These are phyloP conservation scores for Eubasilissa splendida DNA, from an alignment of 2,888 invertebrate genomes.

Conservation along the genomic window DNA sequence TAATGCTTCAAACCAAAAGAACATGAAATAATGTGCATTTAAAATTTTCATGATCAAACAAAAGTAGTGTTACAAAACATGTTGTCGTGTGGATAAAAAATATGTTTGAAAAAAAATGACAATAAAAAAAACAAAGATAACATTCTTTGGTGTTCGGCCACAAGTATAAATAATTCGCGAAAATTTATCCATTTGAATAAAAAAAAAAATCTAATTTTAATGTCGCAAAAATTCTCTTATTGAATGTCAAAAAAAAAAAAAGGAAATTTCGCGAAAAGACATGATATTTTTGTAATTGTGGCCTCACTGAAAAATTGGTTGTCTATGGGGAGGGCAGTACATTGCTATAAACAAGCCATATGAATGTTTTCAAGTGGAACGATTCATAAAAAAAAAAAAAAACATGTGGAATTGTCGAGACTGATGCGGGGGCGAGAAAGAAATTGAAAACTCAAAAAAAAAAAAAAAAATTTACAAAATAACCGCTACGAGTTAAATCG, in stretches of 20 bases:
- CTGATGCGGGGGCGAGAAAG: neutral
- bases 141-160: neutral
- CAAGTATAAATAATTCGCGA: neutral
- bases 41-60: neutral
- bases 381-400: neutral
- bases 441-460: neutral
- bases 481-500: neutral
- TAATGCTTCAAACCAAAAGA: neutral
- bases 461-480: neutral
- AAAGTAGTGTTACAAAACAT: conserved; percentile 3
- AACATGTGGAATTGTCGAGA: neutral
- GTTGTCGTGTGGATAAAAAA: conserved; percentile 2
- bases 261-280: no score
- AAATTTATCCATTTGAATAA: neutral
- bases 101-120: no score
- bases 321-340: neutral
- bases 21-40: neutral
- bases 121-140: neutral
- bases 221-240: neutral
- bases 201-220: no score
- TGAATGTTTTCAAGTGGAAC: neutral
- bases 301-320: conserved; percentile 4
- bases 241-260: neutral
- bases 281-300: neutral
- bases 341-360: conserved; percentile 31